Conservation (phyloP, 2,888 invertebrate species). For the Drosophila recens region DNA sequence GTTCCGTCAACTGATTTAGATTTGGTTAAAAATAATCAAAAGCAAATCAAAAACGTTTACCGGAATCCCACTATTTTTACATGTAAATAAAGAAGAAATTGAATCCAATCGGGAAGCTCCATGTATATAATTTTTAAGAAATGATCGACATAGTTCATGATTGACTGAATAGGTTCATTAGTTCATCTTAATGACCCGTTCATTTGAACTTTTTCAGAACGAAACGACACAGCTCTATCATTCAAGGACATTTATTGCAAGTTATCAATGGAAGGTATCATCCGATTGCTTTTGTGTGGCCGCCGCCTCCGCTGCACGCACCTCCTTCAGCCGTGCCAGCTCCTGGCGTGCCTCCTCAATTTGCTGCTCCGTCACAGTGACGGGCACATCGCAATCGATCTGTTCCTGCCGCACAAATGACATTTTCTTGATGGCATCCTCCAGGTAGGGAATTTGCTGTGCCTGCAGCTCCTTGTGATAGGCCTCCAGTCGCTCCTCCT, state of each 20-base stretch:
- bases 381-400: constrained; percentile 87
- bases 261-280: constrained; percentile 62
- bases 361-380: constrained; percentile 89
- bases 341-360: constrained; percentile 88
- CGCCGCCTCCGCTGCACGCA: constrained; percentile 53
- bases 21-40: too few species aligned
- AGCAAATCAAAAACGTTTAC: too few species aligned
- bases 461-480: constrained; percentile 89
- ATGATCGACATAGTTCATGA: too few species aligned
- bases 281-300: constrained; percentile 59
- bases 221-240: too few species aligned
- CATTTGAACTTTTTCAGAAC: too few species aligned
- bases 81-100: too few species aligned
- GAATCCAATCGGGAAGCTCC: too few species aligned
- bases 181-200: too few species aligned
- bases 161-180: too few species aligned
- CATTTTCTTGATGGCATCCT: constrained; percentile 90
- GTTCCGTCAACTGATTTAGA: too few species aligned
- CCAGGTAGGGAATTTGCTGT: constrained; percentile 90
- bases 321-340: constrained; percentile 85
- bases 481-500: constrained; percentile 88
- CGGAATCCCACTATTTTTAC: too few species aligned
- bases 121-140: too few species aligned
- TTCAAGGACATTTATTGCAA: constrained; percentile 51
- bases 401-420: constrained; percentile 92